phyloP scores from a whole-genome alignment of 2,113 vertebrate species.

The Myanophis thanlyinensis region DNA sequence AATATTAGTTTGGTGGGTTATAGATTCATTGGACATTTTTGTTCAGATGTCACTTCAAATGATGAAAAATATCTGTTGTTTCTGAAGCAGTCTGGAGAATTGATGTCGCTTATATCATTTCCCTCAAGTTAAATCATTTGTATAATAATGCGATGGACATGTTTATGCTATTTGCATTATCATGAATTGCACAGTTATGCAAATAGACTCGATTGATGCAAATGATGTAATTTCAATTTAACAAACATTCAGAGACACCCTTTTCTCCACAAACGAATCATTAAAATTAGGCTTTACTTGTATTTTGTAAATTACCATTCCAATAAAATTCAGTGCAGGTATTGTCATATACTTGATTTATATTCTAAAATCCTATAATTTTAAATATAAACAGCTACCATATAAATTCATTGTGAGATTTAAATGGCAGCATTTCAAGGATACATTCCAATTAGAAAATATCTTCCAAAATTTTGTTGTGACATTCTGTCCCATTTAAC shows the following conservation, averaged over 20 bases:
- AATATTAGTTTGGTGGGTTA: not conserved
- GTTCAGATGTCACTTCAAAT: not conserved
- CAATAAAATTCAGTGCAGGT: not conserved
- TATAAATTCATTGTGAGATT: not conserved
- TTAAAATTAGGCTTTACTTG: not conserved
- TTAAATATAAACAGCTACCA: not conserved
- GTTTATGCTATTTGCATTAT: not conserved
- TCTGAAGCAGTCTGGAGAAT: not conserved
- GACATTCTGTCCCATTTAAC: not conserved
- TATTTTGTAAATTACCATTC: not conserved
- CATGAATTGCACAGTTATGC: not conserved
- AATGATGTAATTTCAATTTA: not conserved
- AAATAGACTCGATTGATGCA: not conserved
- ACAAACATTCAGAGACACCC: not conserved
- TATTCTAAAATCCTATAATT: not conserved
- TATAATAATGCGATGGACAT: not conserved
- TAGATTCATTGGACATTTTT: not conserved
- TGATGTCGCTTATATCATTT: not conserved
- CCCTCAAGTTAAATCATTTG: not conserved
- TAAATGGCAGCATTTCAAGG: not conserved
- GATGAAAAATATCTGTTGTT: not conserved
- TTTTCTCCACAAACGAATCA: not conserved
- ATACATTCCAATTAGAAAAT: not conserved
- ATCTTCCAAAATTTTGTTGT: not conserved
- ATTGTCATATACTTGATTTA: not conserved